Evolutionary conservation across 1,140 invertebrate genomes (phyloP).

Genomic region (Zaprionus nigranus): DNA sequence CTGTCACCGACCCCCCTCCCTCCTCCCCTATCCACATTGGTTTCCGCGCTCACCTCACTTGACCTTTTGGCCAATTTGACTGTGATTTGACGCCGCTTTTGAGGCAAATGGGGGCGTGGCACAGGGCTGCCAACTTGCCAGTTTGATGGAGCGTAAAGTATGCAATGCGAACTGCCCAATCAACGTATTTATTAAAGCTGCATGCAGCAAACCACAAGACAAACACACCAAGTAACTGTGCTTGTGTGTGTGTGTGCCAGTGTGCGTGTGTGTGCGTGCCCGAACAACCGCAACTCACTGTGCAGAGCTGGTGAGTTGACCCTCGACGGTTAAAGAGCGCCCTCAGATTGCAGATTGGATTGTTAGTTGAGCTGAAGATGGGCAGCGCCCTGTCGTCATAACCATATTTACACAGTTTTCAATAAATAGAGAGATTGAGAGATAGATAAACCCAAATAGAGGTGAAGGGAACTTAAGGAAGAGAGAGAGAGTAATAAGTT

Average conservation of each 20-base stretch:
- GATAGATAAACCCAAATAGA: not conserved
- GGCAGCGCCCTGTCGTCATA: too few relatives aligned
- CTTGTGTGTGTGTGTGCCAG: not conserved
- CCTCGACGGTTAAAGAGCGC: not conserved
- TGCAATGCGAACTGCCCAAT: conserved; percentile 50
- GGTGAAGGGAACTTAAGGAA: not conserved
- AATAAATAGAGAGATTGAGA: not conserved
- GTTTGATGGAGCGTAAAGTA: not conserved
- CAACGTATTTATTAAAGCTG: conserved; percentile 42
- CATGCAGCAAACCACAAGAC: not conserved
- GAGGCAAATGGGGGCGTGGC: not conserved
- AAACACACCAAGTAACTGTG: not conserved
- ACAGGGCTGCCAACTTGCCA: not conserved
- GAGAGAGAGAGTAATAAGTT: not conserved
- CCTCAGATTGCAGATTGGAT: not conserved
- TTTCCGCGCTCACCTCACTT: not conserved
- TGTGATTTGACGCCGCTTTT: conserved; percentile 13
- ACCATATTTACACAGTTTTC: not conserved
- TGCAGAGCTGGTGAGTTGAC: not conserved
- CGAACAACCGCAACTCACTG: conserved; percentile 20
- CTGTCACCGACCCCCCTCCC: not conserved
- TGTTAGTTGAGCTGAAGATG: not conserved
- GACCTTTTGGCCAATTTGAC: conserved; percentile 1
- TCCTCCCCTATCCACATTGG: too few relatives aligned
- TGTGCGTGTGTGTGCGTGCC: conserved; percentile 30